These are phyloP conservation scores for Ibidorhyncha struthersii DNA, from an alignment of 2,113 vertebrate species.

Conservation along the genomic window DNA sequence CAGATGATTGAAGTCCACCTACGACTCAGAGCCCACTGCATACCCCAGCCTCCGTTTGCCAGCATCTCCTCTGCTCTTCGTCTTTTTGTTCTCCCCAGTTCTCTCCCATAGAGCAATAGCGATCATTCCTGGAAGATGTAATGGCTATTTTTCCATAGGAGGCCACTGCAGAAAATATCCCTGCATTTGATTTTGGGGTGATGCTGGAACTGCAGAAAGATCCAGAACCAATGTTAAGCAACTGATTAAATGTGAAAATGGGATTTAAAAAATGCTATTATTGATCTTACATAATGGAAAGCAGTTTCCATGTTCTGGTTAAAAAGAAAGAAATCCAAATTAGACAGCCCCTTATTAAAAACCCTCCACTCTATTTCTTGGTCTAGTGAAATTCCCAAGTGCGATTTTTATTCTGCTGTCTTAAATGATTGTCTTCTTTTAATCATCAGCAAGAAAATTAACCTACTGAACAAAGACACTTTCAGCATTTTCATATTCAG, in stretches of 20 bases:
- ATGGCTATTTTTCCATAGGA: neutral
- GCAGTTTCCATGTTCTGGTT: neutral
- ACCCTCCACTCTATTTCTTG: conserved; percentile 28
- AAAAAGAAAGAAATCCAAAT: conserved; percentile 31
- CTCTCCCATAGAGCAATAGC: neutral
- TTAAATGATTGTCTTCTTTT: conserved; percentile 55
- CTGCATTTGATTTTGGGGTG: neutral
- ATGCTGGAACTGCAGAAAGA: neutral
- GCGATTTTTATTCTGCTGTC: conserved; percentile 43
- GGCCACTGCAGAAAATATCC: neutral
- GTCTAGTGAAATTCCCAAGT: conserved; percentile 38
- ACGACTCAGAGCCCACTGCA: neutral
- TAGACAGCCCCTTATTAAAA: conserved; percentile 37
- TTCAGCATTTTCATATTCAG: conserved; percentile 44
- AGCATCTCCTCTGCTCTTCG: neutral
- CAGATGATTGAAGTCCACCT: neutral
- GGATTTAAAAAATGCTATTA: neutral
- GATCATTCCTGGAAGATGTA: neutral
- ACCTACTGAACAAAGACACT: conserved; percentile 47
- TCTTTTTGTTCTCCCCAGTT: neutral
- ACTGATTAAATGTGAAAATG: neutral
- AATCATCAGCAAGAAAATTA: conserved; percentile 40
- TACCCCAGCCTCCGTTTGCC: neutral
- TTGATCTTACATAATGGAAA: conserved; percentile 42
- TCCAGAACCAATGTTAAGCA: neutral